phyloP scores from a whole-genome alignment of 2,113 vertebrate species.

The Dryoscopus gambensis region DNA sequence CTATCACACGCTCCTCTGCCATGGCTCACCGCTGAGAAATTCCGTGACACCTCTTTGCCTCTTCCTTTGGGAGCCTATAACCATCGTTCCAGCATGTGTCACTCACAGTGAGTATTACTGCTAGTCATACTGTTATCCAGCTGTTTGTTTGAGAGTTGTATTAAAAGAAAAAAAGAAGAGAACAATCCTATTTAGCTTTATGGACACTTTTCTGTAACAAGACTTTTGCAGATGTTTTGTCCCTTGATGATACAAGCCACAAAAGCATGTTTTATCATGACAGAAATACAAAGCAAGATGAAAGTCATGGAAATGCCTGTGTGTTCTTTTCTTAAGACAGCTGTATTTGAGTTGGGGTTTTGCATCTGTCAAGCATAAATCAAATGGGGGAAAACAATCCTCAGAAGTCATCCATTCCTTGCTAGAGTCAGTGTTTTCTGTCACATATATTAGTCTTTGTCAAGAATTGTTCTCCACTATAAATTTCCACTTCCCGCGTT shows the following conservation, averaged over 20 bases:
- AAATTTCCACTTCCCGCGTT: neutral
- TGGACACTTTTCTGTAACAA: neutral
- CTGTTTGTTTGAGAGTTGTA: neutral
- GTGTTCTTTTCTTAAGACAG: slow-evolving; percentile 1
- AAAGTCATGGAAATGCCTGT: slow-evolving; percentile 42
- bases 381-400: neutral
- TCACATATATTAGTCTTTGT: neutral
- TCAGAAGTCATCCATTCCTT: neutral
- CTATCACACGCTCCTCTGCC: accelerated
- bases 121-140: neutral
- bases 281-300: slow-evolving; percentile 29
- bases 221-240: slow-evolving; percentile 3
- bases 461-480: neutral
- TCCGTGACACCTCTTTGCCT: neutral
- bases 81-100: neutral
- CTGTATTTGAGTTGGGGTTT: neutral
- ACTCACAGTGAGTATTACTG: neutral
- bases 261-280: neutral
- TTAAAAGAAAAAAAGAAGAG: neutral
- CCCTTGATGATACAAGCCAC: neutral
- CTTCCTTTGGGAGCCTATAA: neutral
- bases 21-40: neutral
- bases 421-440: neutral
- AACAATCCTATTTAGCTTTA: neutral
- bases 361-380: slow-evolving; percentile 25